phyloP scores from a whole-genome alignment of 1,140 invertebrate species.

The Pygmarrhopalites habei region DNA sequence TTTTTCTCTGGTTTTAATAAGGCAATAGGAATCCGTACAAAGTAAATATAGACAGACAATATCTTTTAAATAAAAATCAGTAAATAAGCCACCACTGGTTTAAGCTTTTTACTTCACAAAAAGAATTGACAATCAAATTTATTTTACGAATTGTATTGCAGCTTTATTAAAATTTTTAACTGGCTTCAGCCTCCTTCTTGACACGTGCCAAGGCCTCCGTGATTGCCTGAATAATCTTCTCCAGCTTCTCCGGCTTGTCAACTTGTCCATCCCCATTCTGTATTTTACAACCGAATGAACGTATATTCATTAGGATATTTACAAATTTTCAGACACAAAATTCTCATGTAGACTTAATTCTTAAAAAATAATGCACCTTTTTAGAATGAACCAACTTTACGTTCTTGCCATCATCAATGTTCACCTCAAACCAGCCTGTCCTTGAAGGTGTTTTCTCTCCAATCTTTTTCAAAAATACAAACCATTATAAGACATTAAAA shows the following conservation, averaged over 20 bases:
- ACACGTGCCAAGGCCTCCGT: constrained; percentile 11
- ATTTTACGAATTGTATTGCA: neutral
- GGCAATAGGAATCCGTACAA: neutral
- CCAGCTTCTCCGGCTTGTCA: constrained; percentile 23
- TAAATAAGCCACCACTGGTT: constrained; percentile 18
- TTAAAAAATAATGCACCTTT: constrained; percentile 13
- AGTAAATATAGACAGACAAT: neutral
- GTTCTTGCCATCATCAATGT: constrained; percentile 15
- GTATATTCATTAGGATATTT: neutral
- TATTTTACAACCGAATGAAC: neutral
- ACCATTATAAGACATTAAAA: no score
- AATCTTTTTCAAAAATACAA: neutral
- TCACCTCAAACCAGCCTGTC: constrained; percentile 24
- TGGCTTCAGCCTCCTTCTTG: no score
- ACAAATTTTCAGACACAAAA: neutral
- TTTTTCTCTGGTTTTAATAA: neutral
- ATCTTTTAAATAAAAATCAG: neutral
- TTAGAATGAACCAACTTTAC: constrained; percentile 32
- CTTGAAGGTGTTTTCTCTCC: neutral
- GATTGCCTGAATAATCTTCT: constrained; percentile 26
- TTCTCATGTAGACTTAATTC: neutral
- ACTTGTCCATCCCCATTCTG: constrained; percentile 29
- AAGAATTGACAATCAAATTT: neutral
- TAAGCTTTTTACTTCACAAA: constrained; percentile 23
- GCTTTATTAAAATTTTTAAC: no score